Conservation (phyloP, 1,140 invertebrate genomes). For the Lepeophtheirus salmonis region DNA sequence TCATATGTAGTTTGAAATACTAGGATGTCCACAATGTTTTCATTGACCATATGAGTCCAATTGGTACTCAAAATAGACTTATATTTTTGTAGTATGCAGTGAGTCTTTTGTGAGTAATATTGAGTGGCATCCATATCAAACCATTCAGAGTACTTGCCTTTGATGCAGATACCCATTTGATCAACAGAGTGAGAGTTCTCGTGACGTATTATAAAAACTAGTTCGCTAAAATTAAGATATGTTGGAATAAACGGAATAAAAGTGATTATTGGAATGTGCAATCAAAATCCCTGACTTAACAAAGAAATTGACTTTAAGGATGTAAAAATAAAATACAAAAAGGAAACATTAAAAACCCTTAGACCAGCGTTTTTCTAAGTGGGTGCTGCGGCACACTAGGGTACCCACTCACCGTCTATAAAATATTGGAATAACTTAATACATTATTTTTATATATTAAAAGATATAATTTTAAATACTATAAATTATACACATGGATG, state of each 20-base stretch:
- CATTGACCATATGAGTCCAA: background rate
- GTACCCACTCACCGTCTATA: no score
- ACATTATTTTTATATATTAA: no score
- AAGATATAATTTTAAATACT: no score
- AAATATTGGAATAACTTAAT: no score
- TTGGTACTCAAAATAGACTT: background rate
- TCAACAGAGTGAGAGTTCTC: background rate
- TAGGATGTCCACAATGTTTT: background rate
- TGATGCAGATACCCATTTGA: background rate
- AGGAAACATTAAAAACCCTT: no score
- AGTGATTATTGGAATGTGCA: background rate
- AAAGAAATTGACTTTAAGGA: no score
- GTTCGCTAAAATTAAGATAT: background rate
- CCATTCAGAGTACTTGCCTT: background rate
- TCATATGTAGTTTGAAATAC: background rate
- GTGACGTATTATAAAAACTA: background rate
- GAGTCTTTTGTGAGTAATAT: background rate
- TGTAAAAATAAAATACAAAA: no score
- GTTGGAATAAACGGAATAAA: background rate
- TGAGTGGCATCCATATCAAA: background rate
- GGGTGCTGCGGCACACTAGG: no score
- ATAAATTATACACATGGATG: no score
- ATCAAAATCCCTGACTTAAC: background rate
- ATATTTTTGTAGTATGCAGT: background rate
- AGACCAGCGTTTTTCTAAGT: no score